Base-by-base conservation (phyloP, 2,113 vertebrate genomes). In the Pteruthius melanotis region DNA sequence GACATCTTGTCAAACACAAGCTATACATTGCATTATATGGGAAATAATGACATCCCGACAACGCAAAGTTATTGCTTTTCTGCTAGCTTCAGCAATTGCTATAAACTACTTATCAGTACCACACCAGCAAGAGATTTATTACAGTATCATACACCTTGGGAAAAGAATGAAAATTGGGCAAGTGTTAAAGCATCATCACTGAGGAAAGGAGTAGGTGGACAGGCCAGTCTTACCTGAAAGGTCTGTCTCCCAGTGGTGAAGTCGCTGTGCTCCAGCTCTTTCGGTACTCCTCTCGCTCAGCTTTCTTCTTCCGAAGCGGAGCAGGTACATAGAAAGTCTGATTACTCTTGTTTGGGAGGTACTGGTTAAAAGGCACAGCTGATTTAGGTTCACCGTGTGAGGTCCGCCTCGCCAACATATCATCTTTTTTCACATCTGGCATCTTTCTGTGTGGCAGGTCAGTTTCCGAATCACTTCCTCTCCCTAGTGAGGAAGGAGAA, bases 351-450 rank as follows among this genome's bases (percentile, higher is more conserved):
- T 99, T 99, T 5, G 99, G 99, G 93, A 99, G 98, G 98, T 99
- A 99, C 98, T 99, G 99, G 98, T 99, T 99, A 94, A 99, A 99
- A 96, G 99, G 99, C 98, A 99, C 98, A 89, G 98, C 98, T 71
- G 98, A 98, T 49, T 99, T 98, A 12, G 97, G 99, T 97, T 99
- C 99, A 47, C 98, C 99, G 3, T 98, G 98, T 26, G 99, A 99
- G 15, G 99, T 98, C 88, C 99, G 97, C 50, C 99, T 98, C 0
- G 99, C 98, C 90, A 99, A 96, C 99, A 99, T 99, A 96, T 99
- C 99, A 76, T 99, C 99, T 93, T 99, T 99, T 70, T 98, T 99
- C 83, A 99, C 98, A 65, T 99, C 99, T 3, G 99, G 99, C 89
- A 99, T 96, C 98, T 98, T 99, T 97, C 99, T 98, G 96, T 98